phyloP scores from a whole-genome alignment of 2,888 invertebrate genomes.

The Callimorpha dominula region DNA sequence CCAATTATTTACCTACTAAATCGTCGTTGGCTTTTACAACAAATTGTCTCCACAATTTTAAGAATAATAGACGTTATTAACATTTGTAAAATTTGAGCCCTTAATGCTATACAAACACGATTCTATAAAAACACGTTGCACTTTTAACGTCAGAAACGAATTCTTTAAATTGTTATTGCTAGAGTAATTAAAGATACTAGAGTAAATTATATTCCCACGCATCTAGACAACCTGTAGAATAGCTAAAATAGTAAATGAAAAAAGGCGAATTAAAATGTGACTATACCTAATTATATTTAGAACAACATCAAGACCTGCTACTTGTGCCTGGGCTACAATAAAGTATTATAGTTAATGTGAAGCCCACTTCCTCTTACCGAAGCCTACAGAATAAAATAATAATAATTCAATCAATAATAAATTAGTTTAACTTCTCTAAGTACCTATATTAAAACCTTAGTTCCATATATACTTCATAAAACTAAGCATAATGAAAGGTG shows the following conservation, averaged over 20 bases:
- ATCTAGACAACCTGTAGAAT: not conserved
- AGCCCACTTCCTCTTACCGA: not conserved
- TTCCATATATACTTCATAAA: not conserved
- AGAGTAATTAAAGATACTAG: not conserved
- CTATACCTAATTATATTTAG: not conserved
- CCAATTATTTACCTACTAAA: not conserved
- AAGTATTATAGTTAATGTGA: not conserved
- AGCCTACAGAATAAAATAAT: not conserved
- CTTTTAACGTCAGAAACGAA: not conserved
- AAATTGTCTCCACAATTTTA: not conserved
- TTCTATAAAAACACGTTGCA: not conserved
- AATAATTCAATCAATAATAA: not conserved
- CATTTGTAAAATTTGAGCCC: not conserved
- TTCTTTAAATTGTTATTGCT: not conserved
- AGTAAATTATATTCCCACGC: not conserved
- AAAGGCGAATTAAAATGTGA: not conserved
- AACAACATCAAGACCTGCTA: not conserved
- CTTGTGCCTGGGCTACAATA: not conserved
- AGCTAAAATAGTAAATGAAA: not conserved
- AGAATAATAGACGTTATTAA: not conserved
- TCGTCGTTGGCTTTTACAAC: too few relatives aligned
- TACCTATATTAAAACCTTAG: not conserved
- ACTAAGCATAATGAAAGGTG: constrained; percentile 16
- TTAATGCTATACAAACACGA: not conserved
- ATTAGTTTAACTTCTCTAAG: not conserved